A percentile compares a stretch with the other conserved stretches of the same genome.
Conservation (phyloP, 2,113 vertebrate genomes). For the Glaucomys volans region DNA sequence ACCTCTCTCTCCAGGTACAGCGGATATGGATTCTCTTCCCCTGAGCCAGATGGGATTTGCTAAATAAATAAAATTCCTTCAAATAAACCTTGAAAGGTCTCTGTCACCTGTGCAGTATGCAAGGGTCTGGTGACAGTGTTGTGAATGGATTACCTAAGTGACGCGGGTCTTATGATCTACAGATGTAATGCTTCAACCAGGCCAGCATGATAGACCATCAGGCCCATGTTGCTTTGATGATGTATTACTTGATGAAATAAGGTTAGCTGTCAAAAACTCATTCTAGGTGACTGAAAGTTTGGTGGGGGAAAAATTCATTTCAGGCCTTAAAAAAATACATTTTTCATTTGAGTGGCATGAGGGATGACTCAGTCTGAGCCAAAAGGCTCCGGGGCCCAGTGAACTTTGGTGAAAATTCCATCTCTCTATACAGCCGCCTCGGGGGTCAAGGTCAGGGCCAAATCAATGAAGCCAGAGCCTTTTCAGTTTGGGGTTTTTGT, state of each 20-base stretch:
- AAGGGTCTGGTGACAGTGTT: not conserved
- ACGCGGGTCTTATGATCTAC: constrained; percentile 54
- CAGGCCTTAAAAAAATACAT: constrained; percentile 54
- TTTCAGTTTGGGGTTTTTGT: not conserved
- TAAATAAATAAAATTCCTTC: constrained; percentile 72
- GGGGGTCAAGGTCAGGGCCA: not conserved
- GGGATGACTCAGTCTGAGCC: constrained; percentile 1
- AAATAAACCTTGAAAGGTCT: constrained; percentile 62
- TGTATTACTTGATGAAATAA: constrained; percentile 76
- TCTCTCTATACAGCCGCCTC: not conserved
- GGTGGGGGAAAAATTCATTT: constrained; percentile 70
- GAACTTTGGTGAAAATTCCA: not conserved
- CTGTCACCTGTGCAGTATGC: not conserved
- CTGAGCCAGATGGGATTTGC: constrained; percentile 6
- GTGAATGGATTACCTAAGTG: constrained; percentile 60
- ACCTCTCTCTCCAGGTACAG: not conserved
- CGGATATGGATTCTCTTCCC: not conserved
- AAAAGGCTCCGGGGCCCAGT: not conserved
- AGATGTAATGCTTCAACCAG: constrained; percentile 66
- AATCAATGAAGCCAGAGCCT: not conserved
- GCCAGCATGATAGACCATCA: constrained; percentile 35
- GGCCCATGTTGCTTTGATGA: constrained; percentile 70
- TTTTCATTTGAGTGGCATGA: constrained; percentile 43
- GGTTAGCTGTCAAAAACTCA: constrained; percentile 77
- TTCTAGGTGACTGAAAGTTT: constrained; percentile 61